Evolutionary conservation across 2,888 invertebrate species (phyloP).

Genomic region (Drosophila rubida): DNA sequence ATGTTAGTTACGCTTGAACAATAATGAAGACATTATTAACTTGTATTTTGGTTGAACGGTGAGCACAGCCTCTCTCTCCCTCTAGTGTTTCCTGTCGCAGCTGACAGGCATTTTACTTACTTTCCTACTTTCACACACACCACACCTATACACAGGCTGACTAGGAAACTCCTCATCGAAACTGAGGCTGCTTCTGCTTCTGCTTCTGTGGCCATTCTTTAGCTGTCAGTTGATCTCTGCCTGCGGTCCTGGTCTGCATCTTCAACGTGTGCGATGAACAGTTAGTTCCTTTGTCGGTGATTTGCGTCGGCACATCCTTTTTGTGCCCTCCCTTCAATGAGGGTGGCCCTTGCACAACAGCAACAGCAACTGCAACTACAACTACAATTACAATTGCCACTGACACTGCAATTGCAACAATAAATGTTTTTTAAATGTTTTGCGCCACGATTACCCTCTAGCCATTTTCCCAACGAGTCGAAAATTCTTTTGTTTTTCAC

Average conservation of each 20-base stretch:
- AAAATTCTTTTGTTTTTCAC: not conserved
- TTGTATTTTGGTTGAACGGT: slow-evolving; percentile 71
- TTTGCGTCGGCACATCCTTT: slow-evolving; percentile 75
- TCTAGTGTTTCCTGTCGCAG: slow-evolving; percentile 73
- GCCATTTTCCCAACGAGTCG: slow-evolving; percentile 5
- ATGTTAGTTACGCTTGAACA: slow-evolving; percentile 82
- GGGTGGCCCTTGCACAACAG: slow-evolving; percentile 64
- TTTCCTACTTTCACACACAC: slow-evolving; percentile 67
- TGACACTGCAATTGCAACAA: slow-evolving; percentile 42
- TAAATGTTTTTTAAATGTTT: slow-evolving; percentile 68
- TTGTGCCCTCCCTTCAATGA: slow-evolving; percentile 46
- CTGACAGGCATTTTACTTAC: slow-evolving; percentile 71
- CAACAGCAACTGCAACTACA: slow-evolving; percentile 29
- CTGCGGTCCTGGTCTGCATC: slow-evolving; percentile 61
- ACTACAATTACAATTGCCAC: not conserved
- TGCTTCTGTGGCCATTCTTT: slow-evolving; percentile 68
- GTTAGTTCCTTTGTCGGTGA: slow-evolving; percentile 77
- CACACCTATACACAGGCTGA: not conserved
- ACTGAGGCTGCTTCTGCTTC: slow-evolving; percentile 34
- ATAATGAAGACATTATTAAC: slow-evolving; percentile 84
- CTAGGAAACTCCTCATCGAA: slow-evolving; percentile 48
- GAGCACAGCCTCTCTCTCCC: slow-evolving; percentile 30
- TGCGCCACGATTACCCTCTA: slow-evolving; percentile 69
- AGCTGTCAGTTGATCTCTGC: slow-evolving; percentile 70
- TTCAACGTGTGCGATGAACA: slow-evolving; percentile 78